Evolutionary conservation across 2,888 invertebrate species (phyloP), one percentile per base, ranked within the genome.

Genomic region (Phlogophora meticulosa): DNA sequence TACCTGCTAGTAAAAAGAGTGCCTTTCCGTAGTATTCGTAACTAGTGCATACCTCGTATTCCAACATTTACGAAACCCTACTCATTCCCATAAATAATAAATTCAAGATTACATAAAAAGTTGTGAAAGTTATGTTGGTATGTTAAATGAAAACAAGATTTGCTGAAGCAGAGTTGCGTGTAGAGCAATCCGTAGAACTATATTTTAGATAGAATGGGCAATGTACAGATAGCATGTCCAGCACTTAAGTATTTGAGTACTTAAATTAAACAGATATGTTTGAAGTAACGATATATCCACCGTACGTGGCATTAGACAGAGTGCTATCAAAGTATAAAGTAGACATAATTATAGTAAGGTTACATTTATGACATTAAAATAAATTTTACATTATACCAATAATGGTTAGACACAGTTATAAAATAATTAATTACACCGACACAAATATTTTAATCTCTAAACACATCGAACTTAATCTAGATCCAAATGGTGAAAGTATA

Each of bases 201-300:
- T 28, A 7, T 7, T 57, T n/a, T 17, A 7, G 13, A n/a, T 13
- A 45, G 42, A 70, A 51, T 24, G 15, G 38, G 48, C 34, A 57
- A 43, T 52, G 49, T 20, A 24, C 28, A 66, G 52, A 64, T 57
- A 78, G 64, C 78, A 83, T 76, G 76, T 76, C 64, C 52, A 32
- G 13, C 72, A 69, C 78, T 63, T 68, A 49, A 65, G 72, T 72
- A 77, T 70, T 61, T 40, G 70, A 72, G 71, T 67, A 74, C 72
- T 78, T 78, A 80, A 61, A 78, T 55, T 70, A 78, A 81, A 76
- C 60, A 74, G 85, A 87, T 87, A 86, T 86, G 85, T 83, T 80
- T 72, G 64, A 81, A 70, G 70, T 80, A 74, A 81, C 78, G 77
- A 81, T 82, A 82, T 82, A 60, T 69, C 45, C 58, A 72, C 76